A percentile compares a stretch with the other conserved stretches of the same genome.
Conservation (phyloP, 2,888 invertebrate genomes). For the Heliconius erato region DNA sequence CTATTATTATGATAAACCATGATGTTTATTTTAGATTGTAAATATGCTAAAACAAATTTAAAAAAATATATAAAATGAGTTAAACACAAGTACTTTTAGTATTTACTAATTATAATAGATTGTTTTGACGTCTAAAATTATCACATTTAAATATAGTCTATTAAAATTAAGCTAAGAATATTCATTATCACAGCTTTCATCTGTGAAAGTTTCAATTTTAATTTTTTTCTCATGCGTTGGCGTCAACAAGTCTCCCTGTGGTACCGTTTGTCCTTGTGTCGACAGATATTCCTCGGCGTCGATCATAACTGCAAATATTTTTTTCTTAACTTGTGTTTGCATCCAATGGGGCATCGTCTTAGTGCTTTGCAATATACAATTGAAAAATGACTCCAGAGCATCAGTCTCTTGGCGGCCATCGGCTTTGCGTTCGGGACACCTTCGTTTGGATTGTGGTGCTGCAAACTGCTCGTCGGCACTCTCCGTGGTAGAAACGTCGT, state of each 20-base stretch:
- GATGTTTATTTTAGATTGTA: no score
- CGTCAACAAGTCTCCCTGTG: constrained; percentile 47
- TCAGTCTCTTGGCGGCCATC: constrained; percentile 60
- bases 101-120: neutral
- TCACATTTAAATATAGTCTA: neutral
- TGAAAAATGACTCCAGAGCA: constrained; percentile 77
- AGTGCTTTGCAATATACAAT: constrained; percentile 74
- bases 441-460: constrained; percentile 59
- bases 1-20: neutral
- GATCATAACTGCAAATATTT: constrained; percentile 78
- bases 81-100: neutral
- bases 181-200: constrained; percentile 59
- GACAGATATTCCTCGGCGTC: constrained; percentile 76
- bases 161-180: constrained; percentile 37
- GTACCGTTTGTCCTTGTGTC: constrained; percentile 54
- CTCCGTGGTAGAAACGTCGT: constrained; percentile 69
- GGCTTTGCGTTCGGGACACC: constrained; percentile 55
- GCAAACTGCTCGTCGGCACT: constrained; percentile 47
- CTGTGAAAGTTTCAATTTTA: constrained; percentile 70
- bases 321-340: constrained; percentile 82
- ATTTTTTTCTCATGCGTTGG: constrained; percentile 65
- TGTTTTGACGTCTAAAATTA: neutral
- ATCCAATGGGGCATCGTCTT: constrained; percentile 79
- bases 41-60: no score
- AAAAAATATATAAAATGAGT: neutral